Percentiles rank a stretch among this genome's conserved stretches.
Evolutionary conservation across 2,797 vertebrate genomes (phyloP).

Genomic region (Carduelis carduelis): DNA sequence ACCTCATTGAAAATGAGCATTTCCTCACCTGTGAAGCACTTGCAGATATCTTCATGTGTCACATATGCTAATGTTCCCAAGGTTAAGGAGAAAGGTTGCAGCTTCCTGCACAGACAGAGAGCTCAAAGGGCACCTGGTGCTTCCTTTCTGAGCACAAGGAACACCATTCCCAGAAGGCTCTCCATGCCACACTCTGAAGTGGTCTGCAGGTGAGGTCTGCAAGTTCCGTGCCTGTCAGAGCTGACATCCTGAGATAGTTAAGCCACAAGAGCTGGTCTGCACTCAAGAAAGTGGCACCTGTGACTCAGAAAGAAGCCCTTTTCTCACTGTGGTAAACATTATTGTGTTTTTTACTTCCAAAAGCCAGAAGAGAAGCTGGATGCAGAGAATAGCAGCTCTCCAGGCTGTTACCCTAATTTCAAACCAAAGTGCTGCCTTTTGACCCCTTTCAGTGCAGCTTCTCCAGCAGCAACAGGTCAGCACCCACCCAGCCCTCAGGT

Average conservation of each 20-base stretch:
- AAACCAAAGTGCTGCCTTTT: not conserved
- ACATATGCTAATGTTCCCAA: slow-evolving; percentile 88
- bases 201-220: not conserved
- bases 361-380: not conserved
- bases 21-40: slow-evolving; percentile 92
- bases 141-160: not conserved
- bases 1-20: not conserved
- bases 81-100: slow-evolving; percentile 72
- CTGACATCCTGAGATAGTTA: not conserved
- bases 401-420: not conserved
- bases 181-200: not conserved
- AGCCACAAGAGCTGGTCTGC: not conserved
- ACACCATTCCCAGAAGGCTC: not conserved
- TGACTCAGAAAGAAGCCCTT: not conserved
- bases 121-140: not conserved
- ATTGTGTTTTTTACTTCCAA: not conserved
- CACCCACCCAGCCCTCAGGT: not conserved
- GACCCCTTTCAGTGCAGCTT: not conserved
- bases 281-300: not conserved
- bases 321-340: not conserved
- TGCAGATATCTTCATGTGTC: slow-evolving; percentile 96
- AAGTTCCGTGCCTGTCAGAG: not conserved
- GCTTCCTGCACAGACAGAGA: not conserved
- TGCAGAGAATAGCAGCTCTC: not conserved
- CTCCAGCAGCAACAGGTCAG: not conserved